A percentile compares a stretch with the other conserved stretches of the same genome.
Evolutionary conservation across 2,113 vertebrate species (phyloP).

Genomic region (Myrmecobius fasciatus): DNA sequence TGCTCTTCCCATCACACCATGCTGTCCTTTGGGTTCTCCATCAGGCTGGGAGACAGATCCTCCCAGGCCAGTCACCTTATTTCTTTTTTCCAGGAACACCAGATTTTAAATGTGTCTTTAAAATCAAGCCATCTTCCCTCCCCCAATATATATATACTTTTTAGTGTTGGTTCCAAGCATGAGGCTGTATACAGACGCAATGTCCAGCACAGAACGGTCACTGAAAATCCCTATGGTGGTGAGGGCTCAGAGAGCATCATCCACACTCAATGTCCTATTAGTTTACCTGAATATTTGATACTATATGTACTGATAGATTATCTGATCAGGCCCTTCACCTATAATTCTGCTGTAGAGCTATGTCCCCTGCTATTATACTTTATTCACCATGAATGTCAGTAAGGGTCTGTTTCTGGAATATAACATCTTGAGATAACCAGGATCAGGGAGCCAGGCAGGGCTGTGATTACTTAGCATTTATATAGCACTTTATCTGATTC

Average conservation of each 20-base stretch:
- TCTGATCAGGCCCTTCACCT: slow-evolving; percentile 3
- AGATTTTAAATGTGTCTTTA: not conserved
- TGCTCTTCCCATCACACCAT: not conserved
- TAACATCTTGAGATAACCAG: slow-evolving; percentile 61
- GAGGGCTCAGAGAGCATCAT: not conserved
- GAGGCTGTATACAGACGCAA: not conserved
- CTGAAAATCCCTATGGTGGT: not conserved
- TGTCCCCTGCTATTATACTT: slow-evolving; percentile 53
- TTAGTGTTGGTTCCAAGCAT: not conserved
- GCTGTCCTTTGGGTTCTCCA: not conserved
- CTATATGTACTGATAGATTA: not conserved
- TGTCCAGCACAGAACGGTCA: not conserved
- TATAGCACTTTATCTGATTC: slow-evolving; percentile 74
- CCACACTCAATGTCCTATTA: slow-evolving; percentile 12
- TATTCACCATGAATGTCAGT: slow-evolving; percentile 52
- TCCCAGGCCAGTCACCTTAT: not conserved
- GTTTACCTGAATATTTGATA: not conserved
- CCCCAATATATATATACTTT: not conserved
- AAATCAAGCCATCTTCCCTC: not conserved
- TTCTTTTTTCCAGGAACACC: not conserved
- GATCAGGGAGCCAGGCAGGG: slow-evolving; percentile 52
- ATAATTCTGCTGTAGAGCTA: slow-evolving; percentile 1
- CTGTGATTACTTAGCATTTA: slow-evolving; percentile 76
- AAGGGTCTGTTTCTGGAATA: slow-evolving; percentile 28
- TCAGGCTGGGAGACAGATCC: not conserved